phyloP scores from a whole-genome alignment of 2,888 invertebrate genomes.

The Spicauda simplicius region DNA sequence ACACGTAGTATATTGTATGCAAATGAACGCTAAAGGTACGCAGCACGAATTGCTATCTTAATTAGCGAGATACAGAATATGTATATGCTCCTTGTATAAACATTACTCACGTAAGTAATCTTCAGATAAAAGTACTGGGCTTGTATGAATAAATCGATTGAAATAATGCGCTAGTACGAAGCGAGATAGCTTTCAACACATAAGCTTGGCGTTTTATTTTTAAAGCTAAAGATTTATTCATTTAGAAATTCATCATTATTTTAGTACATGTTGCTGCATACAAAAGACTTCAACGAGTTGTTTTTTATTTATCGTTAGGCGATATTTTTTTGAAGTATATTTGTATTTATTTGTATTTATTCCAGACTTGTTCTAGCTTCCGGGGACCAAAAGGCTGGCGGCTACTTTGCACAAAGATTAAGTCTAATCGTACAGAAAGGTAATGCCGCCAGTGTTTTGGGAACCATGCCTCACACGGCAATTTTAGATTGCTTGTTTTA shows the following conservation, averaged over 20 bases:
- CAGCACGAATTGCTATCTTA: conserved; percentile 55
- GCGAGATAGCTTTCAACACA: conserved; percentile 19
- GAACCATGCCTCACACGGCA: no score
- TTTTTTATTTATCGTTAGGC: no score
- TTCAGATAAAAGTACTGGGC: conserved; percentile 28
- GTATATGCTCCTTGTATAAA: conserved; percentile 44
- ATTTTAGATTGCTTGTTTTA: no score
- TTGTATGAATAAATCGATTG: conserved; percentile 33
- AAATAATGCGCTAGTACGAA: conserved; percentile 24
- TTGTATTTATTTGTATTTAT: no score
- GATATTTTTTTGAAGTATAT: background rate
- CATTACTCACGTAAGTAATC: conserved; percentile 46
- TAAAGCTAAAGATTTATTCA: background rate
- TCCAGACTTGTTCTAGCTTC: no score
- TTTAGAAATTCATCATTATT: background rate
- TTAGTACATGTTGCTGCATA: background rate
- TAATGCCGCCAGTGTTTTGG: no score
- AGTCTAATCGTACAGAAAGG: no score
- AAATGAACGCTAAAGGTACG: conserved; percentile 56
- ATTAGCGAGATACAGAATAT: conserved; percentile 57
- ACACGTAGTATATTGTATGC: conserved; percentile 44
- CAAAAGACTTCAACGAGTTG: conserved; percentile 23
- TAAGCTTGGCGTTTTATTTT: conserved; percentile 8
- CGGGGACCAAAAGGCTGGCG: no score
- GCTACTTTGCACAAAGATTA: no score